Evolutionary conservation across 2,888 invertebrate species (phyloP), one percentile per base, ranked within the genome.

Genomic region (Erynnis tages): DNA sequence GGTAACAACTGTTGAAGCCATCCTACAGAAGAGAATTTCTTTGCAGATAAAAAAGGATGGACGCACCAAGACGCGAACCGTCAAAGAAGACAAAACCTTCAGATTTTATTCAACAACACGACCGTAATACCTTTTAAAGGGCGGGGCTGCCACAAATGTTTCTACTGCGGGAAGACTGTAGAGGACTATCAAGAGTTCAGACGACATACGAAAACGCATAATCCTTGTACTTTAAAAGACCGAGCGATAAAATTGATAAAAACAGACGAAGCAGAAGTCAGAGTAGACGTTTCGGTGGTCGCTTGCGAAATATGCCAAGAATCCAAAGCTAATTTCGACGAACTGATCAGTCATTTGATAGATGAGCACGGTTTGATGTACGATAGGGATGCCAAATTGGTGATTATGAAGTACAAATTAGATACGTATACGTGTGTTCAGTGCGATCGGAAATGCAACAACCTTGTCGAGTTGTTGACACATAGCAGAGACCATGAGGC

Each of bases 271-370:
- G 65, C 67, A 1, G 85, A 83, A 70, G 72, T 82, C 2, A 85
- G 84, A 75, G 66, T 86, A 1, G 87, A 87, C 45, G 75, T 86
- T 4, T 84, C 86, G 0, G 65, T 76, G 16, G 65, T 82, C 0
- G 62, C 55, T 8, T 87, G 87, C 57, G 68, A 73, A 56, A 35
- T 82, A 29, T 87, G 87, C 56, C 58, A 63, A 0, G 66, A 67
- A 34, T 7, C 54, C 1, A 71, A 69, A 35, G 23, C 53, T 6
- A 61, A 55, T 55, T 65, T 76, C 30, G 66, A 73, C 4, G 67
- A 69, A 17, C 58, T 76, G 7, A 50, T 74, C 25, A 49, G 48
- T 6, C 78, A 87, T 71, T 68, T 87, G 43, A 68, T 64, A 1
- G 35, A 37, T 1, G 71, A 77, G 55, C 87, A 87, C 32, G 37